A percentile compares a stretch with the other conserved stretches of the same genome.
phyloP scores from a whole-genome alignment of 2,888 invertebrate species.

The Thera britannica region DNA sequence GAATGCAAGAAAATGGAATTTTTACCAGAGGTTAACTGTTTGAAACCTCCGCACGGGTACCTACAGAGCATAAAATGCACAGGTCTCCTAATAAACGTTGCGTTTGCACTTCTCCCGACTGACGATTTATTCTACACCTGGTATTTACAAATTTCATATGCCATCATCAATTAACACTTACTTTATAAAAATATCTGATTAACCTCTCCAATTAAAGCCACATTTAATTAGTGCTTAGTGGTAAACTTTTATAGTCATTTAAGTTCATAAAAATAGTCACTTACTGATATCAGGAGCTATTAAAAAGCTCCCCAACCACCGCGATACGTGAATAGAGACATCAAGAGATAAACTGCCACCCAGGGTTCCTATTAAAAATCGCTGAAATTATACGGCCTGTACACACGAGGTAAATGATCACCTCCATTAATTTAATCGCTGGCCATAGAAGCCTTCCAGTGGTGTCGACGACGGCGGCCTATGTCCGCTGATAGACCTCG shows the following conservation, averaged over 20 bases:
- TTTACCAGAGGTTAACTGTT: too few species aligned
- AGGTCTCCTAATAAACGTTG: too few species aligned
- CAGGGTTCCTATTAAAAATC: conserved; percentile 68
- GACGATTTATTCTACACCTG: not conserved
- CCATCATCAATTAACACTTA: conserved; percentile 71
- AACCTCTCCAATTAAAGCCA: conserved; percentile 49
- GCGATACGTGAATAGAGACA: conserved; percentile 57
- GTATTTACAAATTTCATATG: conserved; percentile 31
- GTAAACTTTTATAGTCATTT: conserved; percentile 40
- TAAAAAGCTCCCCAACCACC: conserved; percentile 44
- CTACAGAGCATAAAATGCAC: too few species aligned
- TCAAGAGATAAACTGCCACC: conserved; percentile 67
- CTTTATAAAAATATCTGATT: conserved; percentile 58
- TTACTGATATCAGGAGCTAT: conserved; percentile 48
- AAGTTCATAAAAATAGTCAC: conserved; percentile 44
- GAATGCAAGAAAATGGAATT: too few species aligned
- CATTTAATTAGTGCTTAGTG: conserved; percentile 50
- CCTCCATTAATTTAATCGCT: conserved; percentile 74
- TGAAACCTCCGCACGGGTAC: too few species aligned
- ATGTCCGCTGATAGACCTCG: conserved; percentile 54
- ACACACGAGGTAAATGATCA: conserved; percentile 69
- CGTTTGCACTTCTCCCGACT: too few species aligned
- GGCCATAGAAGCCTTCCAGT: conserved; percentile 54
- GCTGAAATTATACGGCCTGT: conserved; percentile 74
- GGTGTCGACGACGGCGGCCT: conserved; percentile 55